Evolutionary conservation across 2,797 vertebrate genomes (phyloP).

Genomic region (Sylvia borin): DNA sequence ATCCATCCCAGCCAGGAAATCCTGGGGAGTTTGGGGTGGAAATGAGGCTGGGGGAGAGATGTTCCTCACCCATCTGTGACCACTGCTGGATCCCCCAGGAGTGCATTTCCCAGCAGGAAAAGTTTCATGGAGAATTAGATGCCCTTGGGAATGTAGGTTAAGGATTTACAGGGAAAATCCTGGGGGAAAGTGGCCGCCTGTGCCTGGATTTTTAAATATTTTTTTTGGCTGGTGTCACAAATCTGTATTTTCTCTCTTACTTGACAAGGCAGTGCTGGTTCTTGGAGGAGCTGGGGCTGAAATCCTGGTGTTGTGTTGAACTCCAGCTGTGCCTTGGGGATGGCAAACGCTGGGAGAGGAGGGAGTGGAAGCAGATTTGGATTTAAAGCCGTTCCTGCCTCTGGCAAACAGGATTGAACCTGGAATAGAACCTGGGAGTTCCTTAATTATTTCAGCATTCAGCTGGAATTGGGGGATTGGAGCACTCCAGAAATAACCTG

Average conservation of each 20-base stretch:
- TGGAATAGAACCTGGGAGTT: not conserved
- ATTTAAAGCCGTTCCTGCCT: not conserved
- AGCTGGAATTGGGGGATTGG: not conserved
- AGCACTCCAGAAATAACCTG: not conserved
- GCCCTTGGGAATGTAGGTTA: not conserved
- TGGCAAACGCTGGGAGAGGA: not conserved
- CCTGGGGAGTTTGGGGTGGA: fast-evolving
- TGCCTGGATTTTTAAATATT: not conserved
- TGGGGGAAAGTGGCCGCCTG: not conserved
- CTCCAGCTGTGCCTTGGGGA: slow-evolving; percentile 3
- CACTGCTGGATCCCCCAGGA: not conserved
- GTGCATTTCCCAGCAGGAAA: not conserved
- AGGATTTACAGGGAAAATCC: not conserved
- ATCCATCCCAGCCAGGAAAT: not conserved
- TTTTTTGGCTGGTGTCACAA: not conserved
- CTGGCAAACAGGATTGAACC: not conserved
- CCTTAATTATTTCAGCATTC: not conserved
- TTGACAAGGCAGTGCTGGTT: slow-evolving; percentile 15
- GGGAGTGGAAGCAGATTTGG: not conserved
- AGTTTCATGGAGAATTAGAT: not conserved
- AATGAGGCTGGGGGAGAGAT: not conserved
- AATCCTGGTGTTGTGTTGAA: slow-evolving; percentile 11
- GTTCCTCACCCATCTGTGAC: not conserved
- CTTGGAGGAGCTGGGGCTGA: slow-evolving; percentile 1
- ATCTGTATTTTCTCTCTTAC: not conserved